These are phyloP conservation scores for Erannis defoliaria DNA, from an alignment of 2,888 invertebrate species.

Conservation along the genomic window DNA sequence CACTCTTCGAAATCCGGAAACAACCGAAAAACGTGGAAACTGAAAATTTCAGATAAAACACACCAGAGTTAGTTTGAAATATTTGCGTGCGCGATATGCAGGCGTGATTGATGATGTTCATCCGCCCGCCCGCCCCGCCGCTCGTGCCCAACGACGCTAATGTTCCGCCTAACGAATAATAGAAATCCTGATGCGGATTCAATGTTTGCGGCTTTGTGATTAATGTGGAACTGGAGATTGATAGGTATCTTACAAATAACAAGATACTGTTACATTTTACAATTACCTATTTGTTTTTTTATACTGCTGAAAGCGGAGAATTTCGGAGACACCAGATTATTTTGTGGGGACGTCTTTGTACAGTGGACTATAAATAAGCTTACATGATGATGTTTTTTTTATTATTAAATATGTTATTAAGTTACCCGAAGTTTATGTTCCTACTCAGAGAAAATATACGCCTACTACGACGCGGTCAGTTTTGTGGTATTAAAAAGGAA, in stretches of 20 bases:
- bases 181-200: conserved; percentile 43
- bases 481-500: too few relatives aligned
- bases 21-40: too few relatives aligned
- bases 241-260: conserved; percentile 19
- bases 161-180: conserved; percentile 56
- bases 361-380: too few relatives aligned
- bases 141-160: conserved; percentile 45
- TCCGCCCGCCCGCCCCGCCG: conserved; percentile 26
- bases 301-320: background rate
- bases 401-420: too few relatives aligned
- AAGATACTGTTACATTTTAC: background rate
- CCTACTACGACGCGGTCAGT: too few relatives aligned
- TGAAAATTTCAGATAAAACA: background rate
- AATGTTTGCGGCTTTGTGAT: conserved; percentile 39
- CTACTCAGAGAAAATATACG: too few relatives aligned
- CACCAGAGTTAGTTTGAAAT: conserved; percentile 17
- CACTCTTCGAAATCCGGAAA: too few relatives aligned
- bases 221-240: conserved; percentile 35
- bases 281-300: background rate
- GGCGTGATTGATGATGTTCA: conserved; percentile 63
- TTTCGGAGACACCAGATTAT: too few relatives aligned
- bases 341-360: too few relatives aligned
- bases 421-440: too few relatives aligned
- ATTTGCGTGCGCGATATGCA: conserved; percentile 43
- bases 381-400: too few relatives aligned